Conservation (phyloP, 2,113 vertebrate species). For the Ancistrus triradiatus region DNA sequence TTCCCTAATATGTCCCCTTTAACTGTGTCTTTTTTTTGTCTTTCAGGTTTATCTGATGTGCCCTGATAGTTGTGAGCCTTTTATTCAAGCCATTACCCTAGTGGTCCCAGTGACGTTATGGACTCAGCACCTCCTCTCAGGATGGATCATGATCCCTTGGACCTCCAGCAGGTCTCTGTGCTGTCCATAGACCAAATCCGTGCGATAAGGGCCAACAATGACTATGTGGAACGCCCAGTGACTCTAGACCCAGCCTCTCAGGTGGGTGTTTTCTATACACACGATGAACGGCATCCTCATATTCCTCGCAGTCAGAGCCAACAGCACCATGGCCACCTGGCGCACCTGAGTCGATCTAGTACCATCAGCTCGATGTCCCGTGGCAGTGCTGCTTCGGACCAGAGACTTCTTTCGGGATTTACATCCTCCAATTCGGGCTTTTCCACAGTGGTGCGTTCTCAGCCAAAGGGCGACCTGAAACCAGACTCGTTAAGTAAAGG, state of each 20-base stretch:
- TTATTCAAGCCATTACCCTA: constrained; percentile 37
- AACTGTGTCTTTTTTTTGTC: constrained; percentile 20
- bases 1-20: too few relatives aligned
- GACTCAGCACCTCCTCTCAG: constrained; percentile 64
- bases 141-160: constrained; percentile 77
- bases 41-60: constrained; percentile 84
- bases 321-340: constrained; percentile 73
- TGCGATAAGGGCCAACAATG: constrained; percentile 88
- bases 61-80: constrained; percentile 70
- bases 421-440: constrained; percentile 81
- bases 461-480: constrained; percentile 82
- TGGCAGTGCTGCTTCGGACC: constrained; percentile 88
- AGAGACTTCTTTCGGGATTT: constrained; percentile 82
- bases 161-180: constrained; percentile 79
- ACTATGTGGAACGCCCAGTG: constrained; percentile 91
- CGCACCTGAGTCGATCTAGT: constrained; percentile 89
- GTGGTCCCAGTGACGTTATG: constrained; percentile 55
- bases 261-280: constrained; percentile 75
- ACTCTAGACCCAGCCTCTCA: constrained; percentile 64
- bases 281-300: constrained; percentile 63
- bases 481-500: constrained; percentile 72
- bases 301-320: constrained; percentile 85
- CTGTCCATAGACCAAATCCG: constrained; percentile 93
- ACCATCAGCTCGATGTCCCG: constrained; percentile 92
- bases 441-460: constrained; percentile 73